These are phyloP conservation scores for Cryptus viduatorius DNA, from an alignment of 2,888 invertebrate species.

Conservation along the genomic window DNA sequence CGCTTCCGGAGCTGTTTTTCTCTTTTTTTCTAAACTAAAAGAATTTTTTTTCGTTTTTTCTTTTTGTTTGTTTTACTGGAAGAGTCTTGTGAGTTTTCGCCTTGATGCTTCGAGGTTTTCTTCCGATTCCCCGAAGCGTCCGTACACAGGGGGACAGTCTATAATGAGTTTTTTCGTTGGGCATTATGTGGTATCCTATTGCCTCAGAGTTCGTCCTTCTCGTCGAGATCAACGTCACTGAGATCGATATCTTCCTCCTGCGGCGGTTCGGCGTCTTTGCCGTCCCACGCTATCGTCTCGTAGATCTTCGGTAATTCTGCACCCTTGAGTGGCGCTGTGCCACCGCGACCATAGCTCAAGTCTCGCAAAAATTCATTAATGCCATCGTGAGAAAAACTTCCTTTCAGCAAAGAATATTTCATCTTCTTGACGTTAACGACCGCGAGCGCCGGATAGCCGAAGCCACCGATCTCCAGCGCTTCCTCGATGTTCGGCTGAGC, in stretches of 20 bases:
- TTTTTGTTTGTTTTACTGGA: background rate
- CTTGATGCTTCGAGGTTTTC: background rate
- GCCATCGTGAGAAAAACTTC: conserved; percentile 97
- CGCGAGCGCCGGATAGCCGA: conserved; percentile 99
- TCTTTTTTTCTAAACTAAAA: conserved; percentile 1
- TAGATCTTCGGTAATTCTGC: conserved; percentile 91
- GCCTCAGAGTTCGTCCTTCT: conserved; percentile 91
- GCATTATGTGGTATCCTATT: background rate
- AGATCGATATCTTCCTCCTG: conserved; percentile 96
- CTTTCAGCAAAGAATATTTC: conserved; percentile 97
- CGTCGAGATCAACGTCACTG: conserved; percentile 94
- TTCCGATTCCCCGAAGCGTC: conserved; percentile 1
- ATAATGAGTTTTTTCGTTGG: background rate
- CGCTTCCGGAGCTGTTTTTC: conserved; percentile 11
- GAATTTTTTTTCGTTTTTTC: background rate
- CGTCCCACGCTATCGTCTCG: conserved; percentile 94
- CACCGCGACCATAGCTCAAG: conserved; percentile 96
- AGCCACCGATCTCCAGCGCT: conserved; percentile 97
- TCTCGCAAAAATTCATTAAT: conserved; percentile 98
- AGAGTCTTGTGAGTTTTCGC: conserved; percentile 19
- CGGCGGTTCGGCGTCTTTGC: conserved; percentile 95
- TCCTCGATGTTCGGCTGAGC: conserved; percentile 94
- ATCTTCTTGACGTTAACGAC: conserved; percentile 98
- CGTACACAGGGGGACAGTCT: conserved; percentile 5
- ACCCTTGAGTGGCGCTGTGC: conserved; percentile 94